Evolutionary conservation across 2,113 vertebrate species (phyloP).

Genomic region (Dromas ardeola): DNA sequence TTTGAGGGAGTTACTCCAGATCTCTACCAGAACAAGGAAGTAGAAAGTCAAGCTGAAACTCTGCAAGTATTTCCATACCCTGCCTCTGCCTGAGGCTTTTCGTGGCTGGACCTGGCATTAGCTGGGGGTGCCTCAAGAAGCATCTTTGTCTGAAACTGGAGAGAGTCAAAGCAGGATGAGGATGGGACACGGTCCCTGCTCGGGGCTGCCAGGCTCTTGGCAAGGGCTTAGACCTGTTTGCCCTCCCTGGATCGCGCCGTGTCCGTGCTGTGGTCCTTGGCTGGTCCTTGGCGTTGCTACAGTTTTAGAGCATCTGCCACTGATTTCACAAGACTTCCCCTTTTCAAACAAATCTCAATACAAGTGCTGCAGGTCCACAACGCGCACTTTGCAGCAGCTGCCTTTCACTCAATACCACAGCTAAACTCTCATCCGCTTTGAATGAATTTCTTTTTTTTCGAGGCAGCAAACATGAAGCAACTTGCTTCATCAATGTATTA

Average conservation of each 20-base stretch:
- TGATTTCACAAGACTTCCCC: not conserved
- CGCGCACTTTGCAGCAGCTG: not conserved
- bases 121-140: not conserved
- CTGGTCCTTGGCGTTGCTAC: not conserved
- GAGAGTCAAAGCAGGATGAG: not conserved
- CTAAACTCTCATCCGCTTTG: not conserved
- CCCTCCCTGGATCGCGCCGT: accelerated
- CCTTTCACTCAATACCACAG: not conserved
- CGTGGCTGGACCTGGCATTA: not conserved
- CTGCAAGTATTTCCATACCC: not conserved
- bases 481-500: conserved; percentile 43
- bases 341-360: not conserved
- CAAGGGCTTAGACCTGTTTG: not conserved
- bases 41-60: not conserved
- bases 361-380: not conserved
- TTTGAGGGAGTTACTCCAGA: not conserved
- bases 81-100: not conserved
- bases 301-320: not conserved
- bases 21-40: not conserved
- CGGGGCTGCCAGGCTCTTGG: not conserved
- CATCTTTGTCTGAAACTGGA: not conserved
- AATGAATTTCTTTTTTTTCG: conserved; percentile 31
- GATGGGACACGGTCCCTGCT: not conserved
- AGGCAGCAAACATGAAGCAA: conserved; percentile 40
- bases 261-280: not conserved